A percentile compares a stretch with the other conserved stretches of the same genome.
These are phyloP conservation scores for Halocynthia aurantium DNA, from an alignment of 23 tunicate species.

Conservation along the genomic window DNA sequence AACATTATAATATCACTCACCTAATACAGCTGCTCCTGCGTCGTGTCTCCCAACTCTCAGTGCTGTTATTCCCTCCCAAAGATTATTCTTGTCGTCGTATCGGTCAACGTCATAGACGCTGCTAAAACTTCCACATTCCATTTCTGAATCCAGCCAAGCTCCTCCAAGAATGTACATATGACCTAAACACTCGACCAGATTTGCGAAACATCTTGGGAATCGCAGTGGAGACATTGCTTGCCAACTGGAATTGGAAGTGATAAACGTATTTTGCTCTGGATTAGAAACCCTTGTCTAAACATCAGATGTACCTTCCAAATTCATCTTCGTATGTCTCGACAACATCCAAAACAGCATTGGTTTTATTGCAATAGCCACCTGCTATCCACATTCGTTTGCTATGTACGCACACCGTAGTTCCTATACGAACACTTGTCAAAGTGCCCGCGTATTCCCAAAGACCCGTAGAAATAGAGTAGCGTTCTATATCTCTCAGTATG, in stretches of 20 bases:
- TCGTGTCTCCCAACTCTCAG: constrained; percentile 79
- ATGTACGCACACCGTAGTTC: constrained; percentile 47
- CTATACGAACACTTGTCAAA: constrained; percentile 61
- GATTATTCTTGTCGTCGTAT: constrained; percentile 46
- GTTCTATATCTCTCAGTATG: constrained; percentile 66
- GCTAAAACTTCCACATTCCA: constrained; percentile 75
- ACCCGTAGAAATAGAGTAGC: constrained; percentile 44
- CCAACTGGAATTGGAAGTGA: constrained; percentile 43
- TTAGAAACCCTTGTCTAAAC: neutral
- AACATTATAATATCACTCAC: constrained; percentile 6
- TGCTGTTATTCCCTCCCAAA: constrained; percentile 81
- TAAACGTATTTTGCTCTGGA: neutral
- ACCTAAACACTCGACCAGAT: constrained; percentile 32
- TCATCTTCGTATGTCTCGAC: constrained; percentile 74
- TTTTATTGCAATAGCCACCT: constrained; percentile 78
- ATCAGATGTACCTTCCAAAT: constrained; percentile 26
- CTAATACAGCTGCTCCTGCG: constrained; percentile 74
- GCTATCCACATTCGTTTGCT: constrained; percentile 53
- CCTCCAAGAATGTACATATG: constrained; percentile 68
- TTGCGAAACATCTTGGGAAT: constrained; percentile 91
- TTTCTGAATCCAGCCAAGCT: constrained; percentile 84
- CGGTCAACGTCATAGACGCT: constrained; percentile 87
- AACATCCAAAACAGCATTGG: constrained; percentile 47
- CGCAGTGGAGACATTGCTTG: constrained; percentile 49
- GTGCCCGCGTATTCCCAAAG: constrained; percentile 72